Base-by-base conservation (phyloP, 2,888 invertebrate genomes). In the Nomada fabriciana region DNA sequence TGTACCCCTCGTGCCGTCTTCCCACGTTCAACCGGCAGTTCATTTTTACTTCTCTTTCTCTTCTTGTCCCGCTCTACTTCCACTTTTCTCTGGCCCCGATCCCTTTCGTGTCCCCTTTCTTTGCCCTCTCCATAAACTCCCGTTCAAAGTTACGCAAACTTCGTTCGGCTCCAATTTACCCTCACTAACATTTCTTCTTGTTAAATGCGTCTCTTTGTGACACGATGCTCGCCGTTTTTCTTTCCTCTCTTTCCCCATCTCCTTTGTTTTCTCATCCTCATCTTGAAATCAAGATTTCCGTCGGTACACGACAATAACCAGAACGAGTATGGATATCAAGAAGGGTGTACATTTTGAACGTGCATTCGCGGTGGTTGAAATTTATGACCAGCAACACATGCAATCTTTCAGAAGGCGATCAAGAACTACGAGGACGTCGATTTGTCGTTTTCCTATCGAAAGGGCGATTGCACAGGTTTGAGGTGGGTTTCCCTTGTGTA, bases 121-220 rank as follows among this genome's bases (percentile, higher is more conserved):
- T 64, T 73, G 70, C 71, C 83, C 71, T 64, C 60, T 67, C 59
- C 88, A 88, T 90, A 90, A 92, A 91, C 90, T 91, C 86, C 79
- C 88, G 89, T 89, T 86, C 89, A 89, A 89, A 91, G 91, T 92
- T 92, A 90, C 89, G 89, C 90, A 91, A 92, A 92, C 90, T 92
- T 91, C 83, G 89, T 90, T 87, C 90, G 87, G 88, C 91, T 91
- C 91, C 91, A 91, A 92, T 92, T 92, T 91, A 90, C 91, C 90
- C 71, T 88, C 84, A 86, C 91, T 89, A 91, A 91, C 91, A 86
- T 91, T 91, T 90, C 92, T 91, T 90, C 89, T 88, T 88, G 88
- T 89, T 90, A 90, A 92, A 90, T 86, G 88, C 82, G 77, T 76
- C 88, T 77, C 85, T 72, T 83, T 84, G 83, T 80, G 83, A 72